A percentile compares a stretch with the other conserved stretches of the same genome.
Conservation (phyloP, 2,113 vertebrate species). For the Vulpes vulpes region DNA sequence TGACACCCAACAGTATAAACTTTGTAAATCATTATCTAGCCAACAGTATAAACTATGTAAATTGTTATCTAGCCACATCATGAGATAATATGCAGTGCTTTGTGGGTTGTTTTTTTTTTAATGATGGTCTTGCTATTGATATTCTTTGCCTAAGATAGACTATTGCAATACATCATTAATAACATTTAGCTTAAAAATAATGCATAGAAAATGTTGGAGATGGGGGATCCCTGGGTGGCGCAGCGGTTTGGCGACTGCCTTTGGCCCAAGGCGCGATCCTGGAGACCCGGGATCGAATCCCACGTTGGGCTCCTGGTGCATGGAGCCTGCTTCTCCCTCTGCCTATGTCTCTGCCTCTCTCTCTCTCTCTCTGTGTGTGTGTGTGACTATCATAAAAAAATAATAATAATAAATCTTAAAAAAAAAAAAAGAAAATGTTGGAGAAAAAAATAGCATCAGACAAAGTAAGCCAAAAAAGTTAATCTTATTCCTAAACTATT, state of each 20-base stretch:
- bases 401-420: too few species aligned
- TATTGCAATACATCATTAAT: background rate
- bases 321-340: too few species aligned
- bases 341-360: too few species aligned
- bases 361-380: too few species aligned
- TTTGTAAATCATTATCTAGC: background rate
- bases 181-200: background rate
- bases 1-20: background rate
- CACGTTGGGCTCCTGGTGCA: too few species aligned
- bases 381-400: too few species aligned
- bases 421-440: background rate
- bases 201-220: background rate
- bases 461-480: background rate
- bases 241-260: too few species aligned
- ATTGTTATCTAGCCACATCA: background rate
- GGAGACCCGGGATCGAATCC: too few species aligned
- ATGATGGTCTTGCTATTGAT: background rate
- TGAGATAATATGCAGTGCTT: too few species aligned
- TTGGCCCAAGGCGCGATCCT: too few species aligned
- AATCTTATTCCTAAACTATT: background rate
- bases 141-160: background rate
- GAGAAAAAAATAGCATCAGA: background rate
- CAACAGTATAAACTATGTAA: background rate
- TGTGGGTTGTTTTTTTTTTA: background rate
- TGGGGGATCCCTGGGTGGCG: too few species aligned